Conservation (phyloP, 2,113 vertebrate species). For the Passer domesticus region DNA sequence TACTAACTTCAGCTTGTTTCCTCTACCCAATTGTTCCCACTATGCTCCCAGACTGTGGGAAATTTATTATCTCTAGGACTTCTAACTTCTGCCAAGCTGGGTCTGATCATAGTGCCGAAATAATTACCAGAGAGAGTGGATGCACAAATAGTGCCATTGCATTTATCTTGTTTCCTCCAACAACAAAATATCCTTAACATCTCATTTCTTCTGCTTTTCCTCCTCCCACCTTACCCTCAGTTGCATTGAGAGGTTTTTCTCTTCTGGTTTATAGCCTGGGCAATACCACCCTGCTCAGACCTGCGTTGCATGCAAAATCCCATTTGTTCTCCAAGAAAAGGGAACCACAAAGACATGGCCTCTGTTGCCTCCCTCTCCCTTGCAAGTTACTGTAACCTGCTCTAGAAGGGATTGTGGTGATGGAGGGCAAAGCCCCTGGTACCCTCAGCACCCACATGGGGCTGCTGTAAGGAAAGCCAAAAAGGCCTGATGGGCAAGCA, state of each 20-base stretch:
- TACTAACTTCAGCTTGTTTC: not conserved
- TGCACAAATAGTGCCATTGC: not conserved
- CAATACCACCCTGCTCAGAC: not conserved
- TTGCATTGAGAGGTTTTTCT: not conserved
- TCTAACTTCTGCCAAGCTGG: not conserved
- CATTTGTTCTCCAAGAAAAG: not conserved
- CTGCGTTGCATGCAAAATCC: accelerated
- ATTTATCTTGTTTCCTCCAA: not conserved
- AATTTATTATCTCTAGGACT: not conserved
- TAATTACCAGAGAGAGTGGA: not conserved
- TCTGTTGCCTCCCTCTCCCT: not conserved
- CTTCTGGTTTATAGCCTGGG: not conserved
- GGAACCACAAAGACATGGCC: not conserved
- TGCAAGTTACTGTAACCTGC: not conserved
- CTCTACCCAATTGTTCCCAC: accelerated
- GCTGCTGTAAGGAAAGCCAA: not conserved
- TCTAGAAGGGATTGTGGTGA: not conserved
- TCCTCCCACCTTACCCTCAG: not conserved
- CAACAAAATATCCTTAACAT: not conserved
- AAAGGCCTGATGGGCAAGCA: not conserved
- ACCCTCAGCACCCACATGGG: not conserved
- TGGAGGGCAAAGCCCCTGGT: not conserved
- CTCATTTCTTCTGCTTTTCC: not conserved
- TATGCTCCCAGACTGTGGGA: not conserved
- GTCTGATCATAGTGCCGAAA: not conserved